phyloP scores from a whole-genome alignment of 2,797 vertebrate species.

The Trachops cirrhosus region DNA sequence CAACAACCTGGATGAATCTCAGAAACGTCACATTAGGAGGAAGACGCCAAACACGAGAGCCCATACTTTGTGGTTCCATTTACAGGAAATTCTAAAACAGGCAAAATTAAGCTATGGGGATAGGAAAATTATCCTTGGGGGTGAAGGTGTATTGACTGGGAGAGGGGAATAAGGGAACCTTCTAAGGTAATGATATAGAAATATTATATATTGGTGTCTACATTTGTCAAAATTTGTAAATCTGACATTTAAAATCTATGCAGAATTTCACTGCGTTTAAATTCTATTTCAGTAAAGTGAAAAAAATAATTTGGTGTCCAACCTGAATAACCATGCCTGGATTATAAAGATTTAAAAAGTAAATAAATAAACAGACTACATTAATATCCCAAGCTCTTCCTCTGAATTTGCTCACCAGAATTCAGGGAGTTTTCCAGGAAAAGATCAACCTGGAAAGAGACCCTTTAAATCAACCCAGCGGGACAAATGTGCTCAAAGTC shows the following conservation, averaged over 20 bases:
- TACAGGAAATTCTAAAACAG: neutral
- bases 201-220: neutral
- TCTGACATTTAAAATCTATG: neutral
- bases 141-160: neutral
- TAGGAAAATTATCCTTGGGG: neutral
- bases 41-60: neutral
- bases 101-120: neutral
- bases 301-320: neutral
- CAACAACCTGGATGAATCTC: neutral
- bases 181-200: neutral
- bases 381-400: neutral
- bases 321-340: neutral
- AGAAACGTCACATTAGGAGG: neutral
- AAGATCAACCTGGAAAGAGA: neutral
- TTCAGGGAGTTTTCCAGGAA: neutral
- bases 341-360: neutral
- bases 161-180: neutral
- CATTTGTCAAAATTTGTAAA: neutral
- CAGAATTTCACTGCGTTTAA: neutral
- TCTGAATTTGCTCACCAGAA: neutral
- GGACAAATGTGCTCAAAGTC: neutral
- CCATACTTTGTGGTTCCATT: neutral
- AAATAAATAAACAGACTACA: fast-evolving
- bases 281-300: neutral
- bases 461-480: neutral